phyloP scores from a whole-genome alignment of 2,797 vertebrate species.

The Danio albolineatus region DNA sequence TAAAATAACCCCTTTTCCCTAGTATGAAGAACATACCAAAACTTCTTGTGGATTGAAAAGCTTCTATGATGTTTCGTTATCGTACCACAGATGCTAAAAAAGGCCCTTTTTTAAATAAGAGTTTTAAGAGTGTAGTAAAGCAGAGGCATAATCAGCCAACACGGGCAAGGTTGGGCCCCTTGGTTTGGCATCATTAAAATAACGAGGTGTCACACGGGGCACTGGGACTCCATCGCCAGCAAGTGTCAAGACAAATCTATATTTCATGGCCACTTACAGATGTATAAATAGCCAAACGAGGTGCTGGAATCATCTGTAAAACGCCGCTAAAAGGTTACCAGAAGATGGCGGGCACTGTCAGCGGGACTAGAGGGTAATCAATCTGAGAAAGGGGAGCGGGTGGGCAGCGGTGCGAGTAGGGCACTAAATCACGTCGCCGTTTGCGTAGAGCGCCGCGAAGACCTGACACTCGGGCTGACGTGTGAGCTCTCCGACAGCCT shows the following conservation, averaged over 20 bases:
- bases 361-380: constrained; percentile 75
- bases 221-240: constrained; percentile 71
- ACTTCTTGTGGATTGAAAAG: too few species aligned
- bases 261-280: constrained; percentile 86
- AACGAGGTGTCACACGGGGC: constrained; percentile 77
- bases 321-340: constrained; percentile 82
- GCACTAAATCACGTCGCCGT: constrained; percentile 80
- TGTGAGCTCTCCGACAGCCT: constrained; percentile 73
- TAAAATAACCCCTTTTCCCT: too few species aligned
- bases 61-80: too few species aligned
- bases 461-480: constrained; percentile 78
- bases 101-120: constrained; percentile 49
- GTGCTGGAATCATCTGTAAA: constrained; percentile 84
- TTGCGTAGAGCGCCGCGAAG: constrained; percentile 71
- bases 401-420: constrained; percentile 66
- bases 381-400: constrained; percentile 74
- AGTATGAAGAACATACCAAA: too few species aligned
- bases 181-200: constrained; percentile 80
- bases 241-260: constrained; percentile 85
- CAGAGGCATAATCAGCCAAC: constrained; percentile 54
- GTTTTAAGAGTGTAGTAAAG: constrained; percentile 64
- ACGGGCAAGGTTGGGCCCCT: constrained; percentile 68
- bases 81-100: background rate
- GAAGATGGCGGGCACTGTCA: constrained; percentile 78
- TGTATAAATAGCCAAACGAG: constrained; percentile 87